Evolutionary conservation across 2,888 invertebrate species (phyloP), one percentile per base, ranked within the genome.

Genomic region (Acronicta aceris): DNA sequence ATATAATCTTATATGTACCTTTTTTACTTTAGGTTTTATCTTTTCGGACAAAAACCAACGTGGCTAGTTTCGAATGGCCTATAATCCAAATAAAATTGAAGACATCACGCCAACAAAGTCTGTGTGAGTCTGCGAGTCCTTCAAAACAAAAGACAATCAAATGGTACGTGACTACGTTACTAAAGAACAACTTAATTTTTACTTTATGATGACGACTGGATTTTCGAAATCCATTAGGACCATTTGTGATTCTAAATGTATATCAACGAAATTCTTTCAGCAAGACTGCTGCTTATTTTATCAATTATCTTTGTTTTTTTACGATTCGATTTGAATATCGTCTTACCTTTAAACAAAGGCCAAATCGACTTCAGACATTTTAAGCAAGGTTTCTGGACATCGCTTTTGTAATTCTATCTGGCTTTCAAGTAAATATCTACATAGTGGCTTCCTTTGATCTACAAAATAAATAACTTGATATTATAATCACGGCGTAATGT

Each of bases 111-210:
- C 67, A 59, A 33, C 45, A 43, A 6, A 48, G 66, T 49, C 59
- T 48, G 61, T 66, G 63, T 59, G 61, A 58, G 43, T 52, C 62
- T 66, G 61, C 59, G 61, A 59, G 43, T 52, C 63, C 50, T 52
- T 43, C 61, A 17, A 59, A 59, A 52, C 65, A 71, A 57, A 69
- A 71, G 67, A 70, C 76, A 75, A 71, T 70, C 68, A 64, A 48
- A 59, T 48, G 50, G 71, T 69, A 81, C 87, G 87, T 87, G 88
- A 84, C 84, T 66, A 70, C 74, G 59, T 76, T 85, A 77, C 84
- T 49, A 72, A 86, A 58, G 30, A 57, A 76, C 79, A 79, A 81
- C 85, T 86, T 86, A 86, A 81, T 85, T 86, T 83, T 81, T 78
- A 78, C 77, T 83, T 77, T 78, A 69, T 74, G 75, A 76, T 77